Percentiles rank a stretch among this genome's conserved stretches.
phyloP scores from a whole-genome alignment of 2,797 vertebrate genomes.

The Sebastes diaconus region DNA sequence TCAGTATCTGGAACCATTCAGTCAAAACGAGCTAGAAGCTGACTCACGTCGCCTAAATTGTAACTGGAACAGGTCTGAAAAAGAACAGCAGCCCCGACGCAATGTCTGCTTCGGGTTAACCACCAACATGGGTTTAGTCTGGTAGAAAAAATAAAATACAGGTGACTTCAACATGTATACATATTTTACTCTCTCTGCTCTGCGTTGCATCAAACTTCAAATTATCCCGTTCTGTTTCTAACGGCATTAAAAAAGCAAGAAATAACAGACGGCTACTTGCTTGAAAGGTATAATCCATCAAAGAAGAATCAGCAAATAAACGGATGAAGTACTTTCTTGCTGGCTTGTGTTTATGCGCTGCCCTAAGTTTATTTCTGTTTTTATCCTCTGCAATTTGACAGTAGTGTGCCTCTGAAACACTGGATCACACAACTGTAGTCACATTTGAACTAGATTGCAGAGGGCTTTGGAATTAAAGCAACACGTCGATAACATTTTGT shows the following conservation, averaged over 20 bases:
- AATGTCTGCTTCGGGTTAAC: constrained; percentile 47
- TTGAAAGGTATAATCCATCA: constrained; percentile 51
- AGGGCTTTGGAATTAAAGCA: constrained; percentile 31
- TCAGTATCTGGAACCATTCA: not conserved
- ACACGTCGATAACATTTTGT: constrained; percentile 58
- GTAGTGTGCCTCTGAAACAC: not conserved
- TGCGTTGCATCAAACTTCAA: constrained; percentile 44
- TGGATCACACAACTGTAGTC: constrained; percentile 40
- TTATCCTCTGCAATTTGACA: constrained; percentile 6
- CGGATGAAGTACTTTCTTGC: not conserved
- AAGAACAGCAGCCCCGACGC: constrained; percentile 11
- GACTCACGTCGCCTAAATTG: constrained; percentile 8
- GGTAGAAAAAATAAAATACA: constrained; percentile 28
- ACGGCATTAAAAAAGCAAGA: constrained; percentile 14
- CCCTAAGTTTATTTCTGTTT: constrained; percentile 16
- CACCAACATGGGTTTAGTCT: constrained; percentile 46
- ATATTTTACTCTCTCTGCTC: constrained; percentile 19
- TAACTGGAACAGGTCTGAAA: constrained; percentile 18
- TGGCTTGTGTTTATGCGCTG: not conserved
- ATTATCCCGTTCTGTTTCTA: constrained; percentile 28
- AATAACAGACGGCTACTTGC: not conserved
- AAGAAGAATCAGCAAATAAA: constrained; percentile 34
- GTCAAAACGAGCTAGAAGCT: not conserved
- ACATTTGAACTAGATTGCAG: constrained; percentile 26
- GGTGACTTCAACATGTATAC: constrained; percentile 22